phyloP scores from a whole-genome alignment of 2,113 vertebrate species.

The Poicephalus gulielmi region DNA sequence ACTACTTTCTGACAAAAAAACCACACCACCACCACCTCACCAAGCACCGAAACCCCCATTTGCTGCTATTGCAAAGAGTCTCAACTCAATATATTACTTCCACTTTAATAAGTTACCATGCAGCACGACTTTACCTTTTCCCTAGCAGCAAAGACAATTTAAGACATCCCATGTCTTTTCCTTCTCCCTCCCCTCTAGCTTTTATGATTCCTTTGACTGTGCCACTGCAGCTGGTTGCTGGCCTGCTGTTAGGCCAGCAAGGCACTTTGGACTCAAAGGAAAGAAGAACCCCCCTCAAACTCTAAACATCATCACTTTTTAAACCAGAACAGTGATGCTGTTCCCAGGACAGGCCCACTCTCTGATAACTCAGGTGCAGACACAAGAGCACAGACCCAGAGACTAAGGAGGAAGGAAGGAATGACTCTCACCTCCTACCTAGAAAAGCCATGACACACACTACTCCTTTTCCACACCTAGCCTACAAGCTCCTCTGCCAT shows the following conservation, averaged over 20 bases:
- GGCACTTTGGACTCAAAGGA: fast-evolving
- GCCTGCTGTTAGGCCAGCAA: neutral
- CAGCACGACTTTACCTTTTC: neutral
- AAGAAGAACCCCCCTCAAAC: fast-evolving
- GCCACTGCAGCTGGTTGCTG: neutral
- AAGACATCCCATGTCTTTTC: neutral
- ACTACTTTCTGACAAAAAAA: neutral
- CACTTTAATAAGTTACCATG: neutral
- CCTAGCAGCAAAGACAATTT: neutral
- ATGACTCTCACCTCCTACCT: neutral
- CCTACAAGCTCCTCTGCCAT: neutral
- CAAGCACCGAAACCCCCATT: neutral
- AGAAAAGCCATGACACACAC: neutral
- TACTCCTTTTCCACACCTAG: neutral
- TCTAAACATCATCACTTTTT: neutral
- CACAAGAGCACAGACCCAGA: neutral
- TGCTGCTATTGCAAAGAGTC: neutral
- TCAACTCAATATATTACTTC: neutral
- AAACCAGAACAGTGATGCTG: neutral
- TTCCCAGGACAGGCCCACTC: neutral
- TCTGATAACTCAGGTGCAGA: fast-evolving
- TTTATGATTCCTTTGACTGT: neutral
- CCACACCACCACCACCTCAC: neutral
- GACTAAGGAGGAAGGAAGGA: neutral
- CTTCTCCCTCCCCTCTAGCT: neutral